phyloP scores from a whole-genome alignment of 2,797 vertebrate species.

The Cephalopachus bancanus region DNA sequence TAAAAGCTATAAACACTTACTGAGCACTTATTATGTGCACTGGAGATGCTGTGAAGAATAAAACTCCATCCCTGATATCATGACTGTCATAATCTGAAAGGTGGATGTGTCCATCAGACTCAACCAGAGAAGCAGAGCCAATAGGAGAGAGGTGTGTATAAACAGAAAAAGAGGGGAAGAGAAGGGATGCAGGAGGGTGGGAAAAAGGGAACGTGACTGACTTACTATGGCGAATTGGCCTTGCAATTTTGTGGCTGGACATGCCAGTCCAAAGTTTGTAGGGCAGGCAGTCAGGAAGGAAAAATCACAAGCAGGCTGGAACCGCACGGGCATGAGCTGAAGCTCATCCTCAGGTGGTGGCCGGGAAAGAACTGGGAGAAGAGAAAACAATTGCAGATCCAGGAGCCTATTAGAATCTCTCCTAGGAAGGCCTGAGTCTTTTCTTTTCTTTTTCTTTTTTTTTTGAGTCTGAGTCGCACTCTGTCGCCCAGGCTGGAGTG shows the following conservation, averaged over 20 bases:
- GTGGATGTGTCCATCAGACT: neutral
- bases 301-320: neutral
- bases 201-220: neutral
- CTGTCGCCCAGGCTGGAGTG: too few relatives aligned
- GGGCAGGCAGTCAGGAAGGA: neutral
- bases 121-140: neutral
- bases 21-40: neutral
- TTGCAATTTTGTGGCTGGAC: neutral
- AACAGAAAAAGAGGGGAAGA: neutral
- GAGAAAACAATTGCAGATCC: neutral
- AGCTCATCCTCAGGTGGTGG: neutral
- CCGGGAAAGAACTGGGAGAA: neutral
- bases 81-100: neutral
- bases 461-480: too few relatives aligned
- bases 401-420: neutral
- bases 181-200: neutral
- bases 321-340: neutral
- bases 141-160: neutral
- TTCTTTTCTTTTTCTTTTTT: neutral
- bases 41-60: neutral
- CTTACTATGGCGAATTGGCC: neutral
- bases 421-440: neutral
- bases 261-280: neutral
- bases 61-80: neutral
- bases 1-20: conserved; percentile 18